phyloP scores from a whole-genome alignment of 2,888 invertebrate genomes.

The Drosophila stalkeri region DNA sequence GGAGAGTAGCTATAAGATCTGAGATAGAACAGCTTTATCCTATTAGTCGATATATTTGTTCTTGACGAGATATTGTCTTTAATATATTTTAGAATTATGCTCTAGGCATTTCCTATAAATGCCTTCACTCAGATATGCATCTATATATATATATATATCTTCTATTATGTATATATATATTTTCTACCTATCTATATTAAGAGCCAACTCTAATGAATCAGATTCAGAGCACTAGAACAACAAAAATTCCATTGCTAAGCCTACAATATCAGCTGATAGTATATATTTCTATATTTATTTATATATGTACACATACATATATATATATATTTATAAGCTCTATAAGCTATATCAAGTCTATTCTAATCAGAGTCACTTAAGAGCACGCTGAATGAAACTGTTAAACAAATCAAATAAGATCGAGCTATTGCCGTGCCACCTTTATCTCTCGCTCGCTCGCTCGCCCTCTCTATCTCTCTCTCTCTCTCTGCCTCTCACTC shows the following conservation, averaged over 20 bases:
- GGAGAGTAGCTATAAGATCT: too few relatives aligned
- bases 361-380: not conserved
- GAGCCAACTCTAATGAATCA: too few relatives aligned
- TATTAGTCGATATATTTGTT: too few relatives aligned
- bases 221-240: too few relatives aligned
- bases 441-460: not conserved
- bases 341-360: not conserved
- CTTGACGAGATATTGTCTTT: too few relatives aligned
- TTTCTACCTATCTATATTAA: not conserved
- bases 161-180: not conserved
- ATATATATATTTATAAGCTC: not conserved
- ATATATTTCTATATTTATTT: too few relatives aligned
- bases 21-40: too few relatives aligned
- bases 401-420: not conserved
- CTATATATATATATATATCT: not conserved
- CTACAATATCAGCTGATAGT: too few relatives aligned
- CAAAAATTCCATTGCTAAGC: too few relatives aligned
- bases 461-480: not conserved
- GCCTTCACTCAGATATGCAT: too few relatives aligned
- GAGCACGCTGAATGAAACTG: not conserved
- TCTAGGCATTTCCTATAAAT: too few relatives aligned
- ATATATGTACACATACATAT: not conserved
- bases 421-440: not conserved
- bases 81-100: too few relatives aligned
- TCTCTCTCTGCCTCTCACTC: not conserved